Conservation (phyloP, 30 jellyfish, hydroid and myxozoan species). For the Nemopilema nomurai region DNA sequence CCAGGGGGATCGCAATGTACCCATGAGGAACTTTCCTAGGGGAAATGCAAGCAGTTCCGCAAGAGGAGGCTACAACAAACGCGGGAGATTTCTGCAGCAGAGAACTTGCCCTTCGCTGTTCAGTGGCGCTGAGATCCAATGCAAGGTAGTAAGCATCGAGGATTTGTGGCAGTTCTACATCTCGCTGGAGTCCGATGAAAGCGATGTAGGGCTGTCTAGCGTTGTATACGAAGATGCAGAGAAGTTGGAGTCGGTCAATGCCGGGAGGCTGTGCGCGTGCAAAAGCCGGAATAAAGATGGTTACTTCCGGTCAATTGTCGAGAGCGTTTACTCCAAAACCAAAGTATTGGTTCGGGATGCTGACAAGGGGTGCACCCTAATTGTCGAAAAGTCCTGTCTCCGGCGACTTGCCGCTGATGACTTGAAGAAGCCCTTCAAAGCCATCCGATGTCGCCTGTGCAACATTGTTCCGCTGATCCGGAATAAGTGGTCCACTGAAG, state of each 20-base stretch:
- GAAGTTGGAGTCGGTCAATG: background rate
- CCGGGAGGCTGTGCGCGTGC: constrained; percentile 39
- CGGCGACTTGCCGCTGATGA: constrained; percentile 38
- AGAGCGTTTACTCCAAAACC: constrained; percentile 34
- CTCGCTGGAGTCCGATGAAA: background rate
- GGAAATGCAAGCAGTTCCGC: background rate
- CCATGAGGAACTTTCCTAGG: background rate
- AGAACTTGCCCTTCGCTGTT: background rate
- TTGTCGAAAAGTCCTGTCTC: constrained; percentile 20
- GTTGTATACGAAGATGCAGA: constrained; percentile 29
- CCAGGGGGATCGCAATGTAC: background rate
- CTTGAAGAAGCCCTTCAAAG: constrained; percentile 35
- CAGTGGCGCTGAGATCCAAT: constrained; percentile 49
- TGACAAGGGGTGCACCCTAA: constrained; percentile 33
- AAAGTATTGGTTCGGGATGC: constrained; percentile 38
- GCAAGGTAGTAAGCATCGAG: constrained; percentile 5
- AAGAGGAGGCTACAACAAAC: constrained; percentile 8
- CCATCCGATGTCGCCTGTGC: constrained; percentile 32
- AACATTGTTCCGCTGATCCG: constrained; percentile 14
- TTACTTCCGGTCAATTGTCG: constrained; percentile 37
- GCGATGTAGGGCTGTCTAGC: background rate
- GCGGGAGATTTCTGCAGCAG: constrained; percentile 36
- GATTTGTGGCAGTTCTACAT: constrained; percentile 24
- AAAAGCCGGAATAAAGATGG: background rate
- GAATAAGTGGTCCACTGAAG: constrained; percentile 49